Evolutionary conservation across 1,140 invertebrate genomes (phyloP).

Genomic region (Leptoteleia sp.): DNA sequence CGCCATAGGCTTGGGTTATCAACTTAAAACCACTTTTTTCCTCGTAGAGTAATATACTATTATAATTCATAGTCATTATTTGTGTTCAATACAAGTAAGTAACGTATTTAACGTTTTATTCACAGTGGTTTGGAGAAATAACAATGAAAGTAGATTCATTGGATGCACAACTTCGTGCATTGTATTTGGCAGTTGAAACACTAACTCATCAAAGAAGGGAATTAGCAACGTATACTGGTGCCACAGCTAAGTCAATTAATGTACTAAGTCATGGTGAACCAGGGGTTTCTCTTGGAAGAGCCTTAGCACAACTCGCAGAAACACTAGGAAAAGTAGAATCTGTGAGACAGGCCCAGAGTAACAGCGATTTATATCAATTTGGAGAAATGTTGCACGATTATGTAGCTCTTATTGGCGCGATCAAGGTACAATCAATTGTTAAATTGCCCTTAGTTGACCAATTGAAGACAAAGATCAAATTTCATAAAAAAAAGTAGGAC

Average conservation of each 20-base stretch:
- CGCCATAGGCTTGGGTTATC: too few species aligned
- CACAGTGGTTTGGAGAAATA: slow-evolving; percentile 99
- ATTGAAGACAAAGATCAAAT: too few species aligned
- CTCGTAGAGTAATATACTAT: too few species aligned
- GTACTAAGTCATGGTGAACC: slow-evolving; percentile 97
- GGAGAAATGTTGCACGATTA: slow-evolving; percentile 98
- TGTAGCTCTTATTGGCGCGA: slow-evolving; percentile 93
- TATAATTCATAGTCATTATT: too few species aligned
- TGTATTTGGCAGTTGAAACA: slow-evolving; percentile 93
- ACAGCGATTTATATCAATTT: slow-evolving; percentile 96
- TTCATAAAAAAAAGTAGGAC: too few species aligned
- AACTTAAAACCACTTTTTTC: too few species aligned
- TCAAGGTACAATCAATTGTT: slow-evolving; percentile 87
- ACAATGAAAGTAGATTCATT: slow-evolving; percentile 94
- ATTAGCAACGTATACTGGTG: slow-evolving; percentile 88
- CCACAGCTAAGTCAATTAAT: slow-evolving; percentile 93
- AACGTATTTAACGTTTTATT: slow-evolving; percentile 6
- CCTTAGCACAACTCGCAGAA: slow-evolving; percentile 95
- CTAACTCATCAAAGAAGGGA: slow-evolving; percentile 94
- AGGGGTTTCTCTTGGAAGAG: slow-evolving; percentile 94
- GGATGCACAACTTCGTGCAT: slow-evolving; percentile 92
- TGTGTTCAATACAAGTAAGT: too few species aligned
- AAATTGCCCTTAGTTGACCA: too few species aligned
- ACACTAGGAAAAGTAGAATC: slow-evolving; percentile 90
- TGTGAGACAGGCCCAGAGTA: slow-evolving; percentile 94